Conservation (phyloP, 2,797 vertebrate genomes). For the Moxostoma hubbsi region DNA sequence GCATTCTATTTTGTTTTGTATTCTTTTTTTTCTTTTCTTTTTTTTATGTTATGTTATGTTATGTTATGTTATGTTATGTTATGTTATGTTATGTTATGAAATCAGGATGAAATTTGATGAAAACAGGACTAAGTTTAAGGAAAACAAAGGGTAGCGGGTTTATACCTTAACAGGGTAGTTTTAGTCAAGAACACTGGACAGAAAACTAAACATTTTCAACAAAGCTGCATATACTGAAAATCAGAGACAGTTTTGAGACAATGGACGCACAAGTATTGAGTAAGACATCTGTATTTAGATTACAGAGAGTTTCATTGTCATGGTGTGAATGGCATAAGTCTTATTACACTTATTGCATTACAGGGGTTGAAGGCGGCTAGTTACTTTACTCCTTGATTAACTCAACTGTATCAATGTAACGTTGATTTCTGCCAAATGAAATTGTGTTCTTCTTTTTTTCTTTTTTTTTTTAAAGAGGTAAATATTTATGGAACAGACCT, state of each 20-base stretch:
- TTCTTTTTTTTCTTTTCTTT: constrained; percentile 40
- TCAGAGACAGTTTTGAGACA: constrained; percentile 2
- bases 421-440: constrained; percentile 58
- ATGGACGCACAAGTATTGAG: not conserved
- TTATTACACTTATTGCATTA: no score
- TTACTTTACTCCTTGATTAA: constrained; percentile 39
- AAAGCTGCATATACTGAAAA: no score
- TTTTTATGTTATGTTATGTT: no score
- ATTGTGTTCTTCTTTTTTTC: constrained; percentile 67
- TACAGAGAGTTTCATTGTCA: not conserved
- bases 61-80: no score
- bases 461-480: constrained; percentile 68
- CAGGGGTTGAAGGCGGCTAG: constrained; percentile 27
- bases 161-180: not conserved
- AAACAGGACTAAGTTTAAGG: constrained; percentile 26
- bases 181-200: constrained; percentile 19
- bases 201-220: not conserved
- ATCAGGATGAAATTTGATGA: not conserved
- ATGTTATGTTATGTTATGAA: no score
- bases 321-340: not conserved
- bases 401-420: constrained; percentile 53
- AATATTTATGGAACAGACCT: constrained; percentile 70
- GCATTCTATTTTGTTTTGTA: constrained; percentile 67
- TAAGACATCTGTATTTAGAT: not conserved
- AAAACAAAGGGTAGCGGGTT: constrained; percentile 19